Evolutionary conservation across 2,113 vertebrate genomes (phyloP), one percentile per base, ranked within the genome.

Genomic region (Megalops atlanticus): DNA sequence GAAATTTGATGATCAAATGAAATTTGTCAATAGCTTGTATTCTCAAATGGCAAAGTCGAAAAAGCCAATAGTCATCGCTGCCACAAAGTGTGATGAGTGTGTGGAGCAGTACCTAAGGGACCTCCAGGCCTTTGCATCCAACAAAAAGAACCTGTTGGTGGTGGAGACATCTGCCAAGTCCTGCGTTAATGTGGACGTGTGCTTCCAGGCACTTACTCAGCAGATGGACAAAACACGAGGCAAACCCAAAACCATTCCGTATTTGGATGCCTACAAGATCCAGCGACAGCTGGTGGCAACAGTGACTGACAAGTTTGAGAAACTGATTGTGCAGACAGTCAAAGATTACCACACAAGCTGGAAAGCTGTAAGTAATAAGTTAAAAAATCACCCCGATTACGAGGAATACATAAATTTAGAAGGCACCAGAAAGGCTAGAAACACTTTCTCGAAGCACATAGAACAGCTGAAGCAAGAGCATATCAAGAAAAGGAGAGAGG

Each of bases 1-100:
- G 84, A 99, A 97, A 88, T 99, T 98, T 85, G 98, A 99, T 74
- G 98, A 99, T 91, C 98, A 99, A 85, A 96, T 99, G 89, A 99
- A 99, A 91, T 99, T 99, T 90, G 92, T 99, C 87, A 97, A 96
- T 92, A 98, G 96, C 87, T 96, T 99, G 86, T 97, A 97, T 88
- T 94, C 96, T 33, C 98, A 99, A 78, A 94, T 99, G 33, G 94
- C 94, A 86, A 99, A 98, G 94, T 92, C 97, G 49, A 99, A 99
- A 93, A 99, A 97, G 78, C 96, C 98, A 82, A 93, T 98, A 77
- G 94, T 99, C 80, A 96, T 99, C 74, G 98, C 97, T 15, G 97
- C 98, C 88, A 98, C 97, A 0, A 99, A 99, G 89, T 99, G 98
- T 84, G 98, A 99, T 78, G 97, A 99, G 89, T 96, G 95, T 76